These are phyloP conservation scores for Nymphalis c-album DNA, from an alignment of 2,888 invertebrate species.

Conservation along the genomic window DNA sequence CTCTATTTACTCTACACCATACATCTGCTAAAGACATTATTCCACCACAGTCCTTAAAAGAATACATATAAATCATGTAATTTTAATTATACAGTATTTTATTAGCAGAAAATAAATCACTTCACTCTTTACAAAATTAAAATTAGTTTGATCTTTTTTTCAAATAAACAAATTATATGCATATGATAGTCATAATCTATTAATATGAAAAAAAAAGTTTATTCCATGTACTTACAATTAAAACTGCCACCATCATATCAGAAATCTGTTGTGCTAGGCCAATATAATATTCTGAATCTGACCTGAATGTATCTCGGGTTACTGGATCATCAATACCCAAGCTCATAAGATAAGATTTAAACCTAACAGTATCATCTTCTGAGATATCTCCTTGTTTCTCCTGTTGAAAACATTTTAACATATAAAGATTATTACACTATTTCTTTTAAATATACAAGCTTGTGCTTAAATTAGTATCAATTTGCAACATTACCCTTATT, in stretches of 20 bases:
- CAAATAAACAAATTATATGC: no score
- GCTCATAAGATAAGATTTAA: slow-evolving; percentile 97
- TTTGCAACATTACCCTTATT: slow-evolving; percentile 83
- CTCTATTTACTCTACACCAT: slow-evolving; percentile 97
- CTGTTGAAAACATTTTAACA: slow-evolving; percentile 54
- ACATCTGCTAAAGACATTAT: slow-evolving; percentile 98
- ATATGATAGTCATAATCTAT: no score
- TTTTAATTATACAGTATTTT: no score
- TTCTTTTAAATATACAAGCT: no score
- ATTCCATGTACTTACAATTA: slow-evolving; percentile 82
- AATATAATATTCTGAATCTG: slow-evolving; percentile 91
- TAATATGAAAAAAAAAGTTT: neutral
- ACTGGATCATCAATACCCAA: slow-evolving; percentile 99
- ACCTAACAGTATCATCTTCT: slow-evolving; percentile 97
- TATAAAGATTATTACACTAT: no score
- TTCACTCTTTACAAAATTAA: no score
- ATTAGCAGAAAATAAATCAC: no score
- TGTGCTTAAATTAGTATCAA: no score
- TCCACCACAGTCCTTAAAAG: slow-evolving; percentile 90
- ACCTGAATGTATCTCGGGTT: slow-evolving; percentile 93
- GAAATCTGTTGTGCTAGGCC: slow-evolving; percentile 93
- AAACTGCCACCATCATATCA: slow-evolving; percentile 89
- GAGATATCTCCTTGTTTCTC: slow-evolving; percentile 97
- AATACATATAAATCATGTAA: neutral
- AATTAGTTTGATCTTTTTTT: neutral